These are phyloP conservation scores for Pao palembangensis DNA, from an alignment of 2,113 vertebrate genomes.

Conservation along the genomic window DNA sequence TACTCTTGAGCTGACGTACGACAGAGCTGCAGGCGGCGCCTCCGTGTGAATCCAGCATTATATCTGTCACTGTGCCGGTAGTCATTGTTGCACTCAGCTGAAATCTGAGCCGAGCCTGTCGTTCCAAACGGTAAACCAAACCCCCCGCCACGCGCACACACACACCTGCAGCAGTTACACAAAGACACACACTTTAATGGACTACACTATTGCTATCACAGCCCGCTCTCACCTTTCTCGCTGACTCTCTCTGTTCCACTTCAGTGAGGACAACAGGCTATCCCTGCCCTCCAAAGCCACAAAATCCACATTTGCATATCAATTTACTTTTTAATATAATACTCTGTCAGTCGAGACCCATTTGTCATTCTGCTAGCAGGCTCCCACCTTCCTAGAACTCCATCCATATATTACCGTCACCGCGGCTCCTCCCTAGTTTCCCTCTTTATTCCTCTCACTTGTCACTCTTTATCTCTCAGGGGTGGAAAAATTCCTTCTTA, in stretches of 20 bases:
- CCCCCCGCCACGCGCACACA: background rate
- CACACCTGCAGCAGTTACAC: slow-evolving; percentile 9
- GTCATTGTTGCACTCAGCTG: slow-evolving; percentile 42
- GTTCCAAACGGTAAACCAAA: slow-evolving; percentile 9
- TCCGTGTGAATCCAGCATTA: slow-evolving; percentile 20
- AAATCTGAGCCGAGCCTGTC: slow-evolving; percentile 22
- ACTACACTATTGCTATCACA: slow-evolving; percentile 39
- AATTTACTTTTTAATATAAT: slow-evolving; percentile 79
- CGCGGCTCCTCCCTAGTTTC: slow-evolving; percentile 34
- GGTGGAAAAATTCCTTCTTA: slow-evolving; percentile 34
- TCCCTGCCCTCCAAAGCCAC: slow-evolving; percentile 67
- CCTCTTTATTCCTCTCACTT: slow-evolving; percentile 29
- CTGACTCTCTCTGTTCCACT: slow-evolving; percentile 63
- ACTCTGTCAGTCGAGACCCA: slow-evolving; percentile 73
- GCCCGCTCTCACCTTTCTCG: slow-evolving; percentile 43
- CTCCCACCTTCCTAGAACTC: slow-evolving; percentile 49
- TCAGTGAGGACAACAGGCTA: slow-evolving; percentile 68
- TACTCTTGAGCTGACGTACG: slow-evolving; percentile 12
- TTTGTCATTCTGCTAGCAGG: slow-evolving; percentile 68
- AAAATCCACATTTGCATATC: slow-evolving; percentile 76
- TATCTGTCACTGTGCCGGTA: slow-evolving; percentile 19
- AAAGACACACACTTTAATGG: slow-evolving; percentile 47
- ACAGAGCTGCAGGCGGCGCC: background rate
- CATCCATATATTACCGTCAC: slow-evolving; percentile 58
- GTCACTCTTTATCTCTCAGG: slow-evolving; percentile 42